Evolutionary conservation across 2,888 invertebrate species (phyloP).

Genomic region (Lithophane socia): DNA sequence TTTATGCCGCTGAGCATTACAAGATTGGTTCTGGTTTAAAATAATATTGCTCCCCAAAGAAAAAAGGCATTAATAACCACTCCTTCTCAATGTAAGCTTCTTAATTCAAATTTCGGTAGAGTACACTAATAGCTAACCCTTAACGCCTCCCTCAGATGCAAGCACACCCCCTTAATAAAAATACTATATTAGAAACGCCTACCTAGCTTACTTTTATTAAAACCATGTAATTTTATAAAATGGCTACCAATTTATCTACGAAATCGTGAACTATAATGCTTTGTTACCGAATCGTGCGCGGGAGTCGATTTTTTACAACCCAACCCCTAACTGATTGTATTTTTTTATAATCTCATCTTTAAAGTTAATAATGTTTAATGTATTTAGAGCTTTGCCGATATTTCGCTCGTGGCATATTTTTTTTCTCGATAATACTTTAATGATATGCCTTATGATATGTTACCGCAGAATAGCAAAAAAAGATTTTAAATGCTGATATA

Average conservation of each 20-base stretch:
- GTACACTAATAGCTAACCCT: conserved; percentile 74
- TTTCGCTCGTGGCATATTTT: conserved; percentile 59
- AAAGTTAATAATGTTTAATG: conserved; percentile 52
- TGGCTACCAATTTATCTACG: conserved; percentile 81
- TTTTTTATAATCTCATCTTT: conserved; percentile 58
- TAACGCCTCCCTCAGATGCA: conserved; percentile 75
- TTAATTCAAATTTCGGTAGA: conserved; percentile 50
- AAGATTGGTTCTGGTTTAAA: not conserved
- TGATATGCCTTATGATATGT: conserved; percentile 23
- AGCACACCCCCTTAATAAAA: conserved; percentile 78
- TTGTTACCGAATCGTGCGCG: conserved; percentile 59
- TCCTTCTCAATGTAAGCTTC: conserved; percentile 13
- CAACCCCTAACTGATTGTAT: conserved; percentile 63
- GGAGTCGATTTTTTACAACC: conserved; percentile 64
- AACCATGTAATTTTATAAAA: conserved; percentile 85
- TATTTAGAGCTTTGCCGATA: conserved; percentile 36
- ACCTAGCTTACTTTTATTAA: conserved; percentile 77
- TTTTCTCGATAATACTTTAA: conserved; percentile 46
- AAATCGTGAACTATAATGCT: conserved; percentile 72
- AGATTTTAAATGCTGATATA: not conserved
- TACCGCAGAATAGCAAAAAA: not conserved
- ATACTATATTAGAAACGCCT: conserved; percentile 83
- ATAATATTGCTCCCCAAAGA: not conserved
- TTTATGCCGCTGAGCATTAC: not conserved
- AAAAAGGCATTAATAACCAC: conserved; percentile 5